Evolutionary conservation across 35 echinoderm and acorn worm genomes (phyloP).

Genomic region (Ophioderma brevispina): DNA sequence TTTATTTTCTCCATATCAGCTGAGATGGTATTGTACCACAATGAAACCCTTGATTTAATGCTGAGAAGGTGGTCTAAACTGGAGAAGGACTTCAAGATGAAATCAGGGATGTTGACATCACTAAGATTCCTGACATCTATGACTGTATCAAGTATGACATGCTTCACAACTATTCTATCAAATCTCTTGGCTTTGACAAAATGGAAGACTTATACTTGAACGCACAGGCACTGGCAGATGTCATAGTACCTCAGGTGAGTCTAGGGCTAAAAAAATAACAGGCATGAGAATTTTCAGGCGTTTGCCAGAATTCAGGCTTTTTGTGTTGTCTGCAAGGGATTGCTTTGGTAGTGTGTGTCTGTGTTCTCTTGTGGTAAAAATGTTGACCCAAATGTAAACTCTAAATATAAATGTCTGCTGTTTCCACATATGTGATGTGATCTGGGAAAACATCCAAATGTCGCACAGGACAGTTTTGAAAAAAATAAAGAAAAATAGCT

Average conservation of each 20-base stretch:
- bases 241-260: slow-evolving; percentile 93
- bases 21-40: slow-evolving; percentile 84
- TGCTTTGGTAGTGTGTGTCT: no score
- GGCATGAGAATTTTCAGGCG: no score
- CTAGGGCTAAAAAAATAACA: no score
- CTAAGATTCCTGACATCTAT: slow-evolving; percentile 98
- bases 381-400: no score
- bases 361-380: no score
- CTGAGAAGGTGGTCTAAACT: slow-evolving; percentile 90
- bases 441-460: no score
- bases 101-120: slow-evolving; percentile 89
- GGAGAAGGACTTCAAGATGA: slow-evolving; percentile 95
- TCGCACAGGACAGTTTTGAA: no score
- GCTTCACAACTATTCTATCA: slow-evolving; percentile 74
- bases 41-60: slow-evolving; percentile 94
- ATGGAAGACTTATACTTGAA: slow-evolving; percentile 78
- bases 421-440: no score
- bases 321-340: no score
- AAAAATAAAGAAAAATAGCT: no score
- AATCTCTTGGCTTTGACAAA: slow-evolving; percentile 59
- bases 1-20: not conserved
- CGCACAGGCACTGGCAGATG: slow-evolving; percentile 87
- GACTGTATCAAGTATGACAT: slow-evolving; percentile 98
- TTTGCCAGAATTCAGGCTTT: no score
- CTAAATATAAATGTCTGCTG: no score